Evolutionary conservation across 1,140 invertebrate genomes (phyloP).

Genomic region (Dinothrombium tinctorium): DNA sequence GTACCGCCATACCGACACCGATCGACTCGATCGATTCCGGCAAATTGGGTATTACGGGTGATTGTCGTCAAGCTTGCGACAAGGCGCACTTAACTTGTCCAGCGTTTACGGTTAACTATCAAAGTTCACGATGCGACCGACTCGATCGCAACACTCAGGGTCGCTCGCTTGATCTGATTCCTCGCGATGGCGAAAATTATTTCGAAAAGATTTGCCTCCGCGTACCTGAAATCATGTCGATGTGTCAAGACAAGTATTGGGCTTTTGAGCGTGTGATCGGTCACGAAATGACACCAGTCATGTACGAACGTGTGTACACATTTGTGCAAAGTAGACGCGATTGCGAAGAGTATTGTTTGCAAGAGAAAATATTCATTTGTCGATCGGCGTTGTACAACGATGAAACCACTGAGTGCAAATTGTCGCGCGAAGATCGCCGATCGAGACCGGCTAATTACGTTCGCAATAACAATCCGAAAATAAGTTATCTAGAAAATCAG

Average conservation of each 20-base stretch:
- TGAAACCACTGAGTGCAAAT: slow-evolving; percentile 22
- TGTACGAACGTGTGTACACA: slow-evolving; percentile 20
- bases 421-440: slow-evolving; percentile 23
- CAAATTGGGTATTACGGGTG: slow-evolving; percentile 22
- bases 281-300: slow-evolving; percentile 21
- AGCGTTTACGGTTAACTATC: slow-evolving; percentile 25
- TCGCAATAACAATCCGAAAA: slow-evolving; percentile 19
- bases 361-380: slow-evolving; percentile 21
- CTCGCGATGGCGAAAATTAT: slow-evolving; percentile 23
- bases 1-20: slow-evolving; percentile 22
- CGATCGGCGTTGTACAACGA: slow-evolving; percentile 27
- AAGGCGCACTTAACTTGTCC: slow-evolving; percentile 24
- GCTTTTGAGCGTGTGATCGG: slow-evolving; percentile 27
- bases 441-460: slow-evolving; percentile 21
- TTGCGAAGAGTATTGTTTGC: slow-evolving; percentile 25
- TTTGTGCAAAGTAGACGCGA: slow-evolving; percentile 23
- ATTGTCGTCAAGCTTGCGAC: slow-evolving; percentile 20
- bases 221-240: slow-evolving; percentile 16
- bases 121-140: slow-evolving; percentile 23
- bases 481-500: slow-evolving; percentile 29
- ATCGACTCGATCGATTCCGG: slow-evolving; percentile 19
- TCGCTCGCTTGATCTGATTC: slow-evolving; percentile 21
- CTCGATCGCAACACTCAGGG: slow-evolving; percentile 28
- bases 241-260: slow-evolving; percentile 24
- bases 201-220: slow-evolving; percentile 28